Evolutionary conservation across 2,113 vertebrate genomes (phyloP), one percentile per base, ranked within the genome.

Genomic region (Oreotragus oreotragus): DNA sequence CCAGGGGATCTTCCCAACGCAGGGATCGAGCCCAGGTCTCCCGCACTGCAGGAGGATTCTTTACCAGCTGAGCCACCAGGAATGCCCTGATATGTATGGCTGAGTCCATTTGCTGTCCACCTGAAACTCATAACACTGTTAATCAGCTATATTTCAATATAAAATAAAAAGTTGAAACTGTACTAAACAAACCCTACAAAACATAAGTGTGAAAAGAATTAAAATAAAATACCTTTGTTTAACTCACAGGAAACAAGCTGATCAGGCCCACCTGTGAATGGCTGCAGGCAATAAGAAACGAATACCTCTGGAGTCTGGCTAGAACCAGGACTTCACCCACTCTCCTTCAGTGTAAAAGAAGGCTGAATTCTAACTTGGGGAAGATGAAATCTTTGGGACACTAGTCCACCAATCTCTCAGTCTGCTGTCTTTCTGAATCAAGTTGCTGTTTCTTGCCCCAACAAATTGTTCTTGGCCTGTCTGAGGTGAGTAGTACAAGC

Each of bases 1-100:
- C 62, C 64, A 70, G 17, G 17, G 64, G 64, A 36, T 36, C 64
- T 70, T 66, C 8, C 17, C 64, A 2, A 36, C 17, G n/a, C 64
- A 36, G n/a, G 1, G 66, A 70, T 23, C 0, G 4, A 70, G 36
- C 19, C 66, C 0, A 0, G 5, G 66, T 39, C 4, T 45, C 45
- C 8, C 10, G 1, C 66, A 70, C 0, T 39, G n/a, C 19, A 39
- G 66, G 19, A 0, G 5, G 66, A 39, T 70, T 39, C 66, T 23
- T 70, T 6, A 23, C n/a, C n/a, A 70, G 10, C 66, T 39, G 66
- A 70, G 21, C n/a, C n/a, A 39, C 66, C 66, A 13, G n/a, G 10
- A 16, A 70, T 12, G 66, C 5, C n/a, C n/a, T 3, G 66, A 73
- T 43, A 13, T 73, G 66, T 7, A 73, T 13, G 36, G 5, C n/a